These are phyloP conservation scores for Cynaeus angustus DNA, from an alignment of 2,888 invertebrate genomes.

Conservation along the genomic window DNA sequence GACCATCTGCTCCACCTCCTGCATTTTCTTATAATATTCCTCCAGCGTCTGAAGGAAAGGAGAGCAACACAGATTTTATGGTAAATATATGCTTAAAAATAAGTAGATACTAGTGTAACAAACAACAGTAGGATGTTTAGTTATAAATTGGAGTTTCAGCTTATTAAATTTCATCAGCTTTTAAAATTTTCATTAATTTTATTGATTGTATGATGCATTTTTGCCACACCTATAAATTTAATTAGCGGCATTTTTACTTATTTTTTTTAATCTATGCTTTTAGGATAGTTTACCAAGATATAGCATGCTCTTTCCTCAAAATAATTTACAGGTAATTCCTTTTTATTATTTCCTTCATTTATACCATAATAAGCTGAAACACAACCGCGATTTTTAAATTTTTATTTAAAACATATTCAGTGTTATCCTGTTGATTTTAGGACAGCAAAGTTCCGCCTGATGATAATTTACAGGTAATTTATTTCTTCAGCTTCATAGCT, in stretches of 20 bases:
- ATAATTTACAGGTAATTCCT: conserved; percentile 79
- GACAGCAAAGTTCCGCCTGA: conserved; percentile 51
- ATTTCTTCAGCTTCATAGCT: conserved; percentile 43
- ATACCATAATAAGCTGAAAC: conserved; percentile 42
- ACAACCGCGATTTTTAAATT: conserved; percentile 18
- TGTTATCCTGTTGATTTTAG: conserved; percentile 45
- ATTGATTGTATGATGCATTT: not conserved
- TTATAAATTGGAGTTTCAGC: conserved; percentile 20
- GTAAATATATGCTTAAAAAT: conserved; percentile 63
- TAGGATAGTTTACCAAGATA: conserved; percentile 82
- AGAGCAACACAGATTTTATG: conserved; percentile 77
- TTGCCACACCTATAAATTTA: not conserved
- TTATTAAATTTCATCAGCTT: conserved; percentile 13
- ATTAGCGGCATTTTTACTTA: conserved; percentile 38
- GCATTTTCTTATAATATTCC: conserved; percentile 82
- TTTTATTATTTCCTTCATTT: conserved; percentile 52
- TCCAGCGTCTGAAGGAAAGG: conserved; percentile 77
- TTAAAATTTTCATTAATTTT: not conserved
- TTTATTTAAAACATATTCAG: conserved; percentile 37
- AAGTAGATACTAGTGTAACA: not conserved
- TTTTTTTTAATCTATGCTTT: conserved; percentile 70
- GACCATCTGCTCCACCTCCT: conserved; percentile 63
- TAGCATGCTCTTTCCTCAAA: conserved; percentile 83
- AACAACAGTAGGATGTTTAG: not conserved
- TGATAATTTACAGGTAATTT: conserved; percentile 62